Evolutionary conservation across 1,140 invertebrate species (phyloP).

Genomic region (Platorchestia sp.): DNA sequence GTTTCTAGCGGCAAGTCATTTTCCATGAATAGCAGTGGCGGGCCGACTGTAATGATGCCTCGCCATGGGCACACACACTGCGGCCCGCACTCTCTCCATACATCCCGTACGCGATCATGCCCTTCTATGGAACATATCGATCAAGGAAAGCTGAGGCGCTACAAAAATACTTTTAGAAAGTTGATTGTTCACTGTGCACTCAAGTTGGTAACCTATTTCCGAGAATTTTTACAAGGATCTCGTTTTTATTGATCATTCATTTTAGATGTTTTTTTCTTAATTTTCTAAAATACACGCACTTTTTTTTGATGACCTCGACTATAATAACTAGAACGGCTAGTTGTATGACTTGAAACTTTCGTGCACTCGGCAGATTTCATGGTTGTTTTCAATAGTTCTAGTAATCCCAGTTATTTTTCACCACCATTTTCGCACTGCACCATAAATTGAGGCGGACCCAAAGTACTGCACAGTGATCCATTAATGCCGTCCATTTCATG

Average conservation of each 20-base stretch:
- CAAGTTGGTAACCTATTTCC: neutral
- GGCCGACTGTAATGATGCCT: neutral
- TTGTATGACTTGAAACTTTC: neutral
- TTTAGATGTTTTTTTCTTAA: neutral
- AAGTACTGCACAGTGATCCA: neutral
- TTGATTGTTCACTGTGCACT: neutral
- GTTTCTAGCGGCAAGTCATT: conserved; percentile 49
- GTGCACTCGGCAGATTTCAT: neutral
- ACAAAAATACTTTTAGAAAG: conserved; percentile 37
- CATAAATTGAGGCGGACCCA: neutral
- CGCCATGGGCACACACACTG: neutral
- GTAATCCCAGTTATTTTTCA: neutral
- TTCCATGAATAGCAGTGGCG: conserved; percentile 11
- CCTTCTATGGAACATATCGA: neutral
- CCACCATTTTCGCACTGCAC: neutral
- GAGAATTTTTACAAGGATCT: neutral
- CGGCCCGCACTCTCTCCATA: neutral
- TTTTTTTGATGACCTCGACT: neutral
- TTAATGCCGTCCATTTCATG: neutral
- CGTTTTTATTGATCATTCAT: neutral
- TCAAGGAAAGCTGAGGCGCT: conserved; percentile 22
- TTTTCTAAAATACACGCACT: neutral
- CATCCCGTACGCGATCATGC: neutral
- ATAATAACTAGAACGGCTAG: neutral
- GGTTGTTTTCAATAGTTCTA: neutral